Evolutionary conservation across 2,113 vertebrate species (phyloP).

Genomic region (Bettongia penicillata): DNA sequence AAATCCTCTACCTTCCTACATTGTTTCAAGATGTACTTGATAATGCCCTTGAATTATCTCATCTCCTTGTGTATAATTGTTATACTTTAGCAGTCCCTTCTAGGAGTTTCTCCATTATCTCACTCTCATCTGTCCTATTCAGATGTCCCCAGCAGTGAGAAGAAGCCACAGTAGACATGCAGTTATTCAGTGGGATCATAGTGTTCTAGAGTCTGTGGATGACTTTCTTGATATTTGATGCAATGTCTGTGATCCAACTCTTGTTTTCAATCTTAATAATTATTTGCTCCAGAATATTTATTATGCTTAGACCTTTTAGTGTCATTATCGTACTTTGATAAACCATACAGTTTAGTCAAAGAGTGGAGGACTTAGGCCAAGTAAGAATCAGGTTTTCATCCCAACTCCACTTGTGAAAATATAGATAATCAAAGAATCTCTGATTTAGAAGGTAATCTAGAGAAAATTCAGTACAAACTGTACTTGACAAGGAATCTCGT

Average conservation of each 20-base stretch:
- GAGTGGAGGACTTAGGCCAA: too few relatives aligned
- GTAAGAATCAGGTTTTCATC: too few relatives aligned
- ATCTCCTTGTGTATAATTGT: background rate
- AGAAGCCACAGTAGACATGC: background rate
- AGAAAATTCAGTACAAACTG: background rate
- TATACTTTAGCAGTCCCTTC: background rate
- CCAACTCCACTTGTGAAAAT: background rate
- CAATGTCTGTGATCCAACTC: background rate
- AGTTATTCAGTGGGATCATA: background rate
- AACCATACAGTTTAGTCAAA: too few relatives aligned
- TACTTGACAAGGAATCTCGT: background rate
- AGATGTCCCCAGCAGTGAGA: background rate
- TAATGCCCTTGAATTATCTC: background rate
- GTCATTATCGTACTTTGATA: too few relatives aligned
- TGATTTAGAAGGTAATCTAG: background rate
- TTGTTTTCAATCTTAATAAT: too few relatives aligned
- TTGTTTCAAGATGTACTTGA: slow-evolving; percentile 32
- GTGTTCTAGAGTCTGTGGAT: background rate
- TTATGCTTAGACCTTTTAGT: too few relatives aligned
- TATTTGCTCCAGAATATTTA: too few relatives aligned
- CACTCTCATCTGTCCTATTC: background rate
- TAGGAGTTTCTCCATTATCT: background rate
- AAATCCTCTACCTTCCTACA: background rate
- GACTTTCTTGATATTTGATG: background rate
- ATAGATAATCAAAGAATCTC: background rate